Conservation (phyloP, 1,140 invertebrate species). For the Anadara kagoshimensis region DNA sequence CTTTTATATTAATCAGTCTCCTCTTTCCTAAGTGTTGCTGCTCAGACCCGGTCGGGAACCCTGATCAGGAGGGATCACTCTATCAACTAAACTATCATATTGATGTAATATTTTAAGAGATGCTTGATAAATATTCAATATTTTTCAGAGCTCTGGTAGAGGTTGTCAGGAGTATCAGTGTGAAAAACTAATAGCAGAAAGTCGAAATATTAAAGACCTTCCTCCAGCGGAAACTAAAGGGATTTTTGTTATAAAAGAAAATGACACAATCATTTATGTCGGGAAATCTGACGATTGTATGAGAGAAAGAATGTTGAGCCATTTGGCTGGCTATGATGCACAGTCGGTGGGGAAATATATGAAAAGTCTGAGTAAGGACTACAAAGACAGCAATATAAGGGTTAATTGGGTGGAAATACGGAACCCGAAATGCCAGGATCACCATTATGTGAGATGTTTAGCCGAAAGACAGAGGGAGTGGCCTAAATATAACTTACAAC, state of each 20-base stretch:
- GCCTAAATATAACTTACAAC: slow-evolving; percentile 23
- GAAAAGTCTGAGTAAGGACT: slow-evolving; percentile 22
- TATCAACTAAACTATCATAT: too few species aligned
- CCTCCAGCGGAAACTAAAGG: slow-evolving; percentile 22
- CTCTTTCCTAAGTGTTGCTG: too few species aligned
- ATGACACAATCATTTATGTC: slow-evolving; percentile 25
- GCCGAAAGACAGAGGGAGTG: slow-evolving; percentile 11
- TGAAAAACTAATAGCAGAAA: slow-evolving; percentile 16
- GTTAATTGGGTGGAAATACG: slow-evolving; percentile 21
- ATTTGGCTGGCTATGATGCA: slow-evolving; percentile 26
- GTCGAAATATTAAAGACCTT: background rate
- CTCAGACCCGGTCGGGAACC: too few species aligned
- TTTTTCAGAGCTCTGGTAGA: background rate
- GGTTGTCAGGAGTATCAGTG: slow-evolving; percentile 24
- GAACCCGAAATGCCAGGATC: slow-evolving; percentile 22
- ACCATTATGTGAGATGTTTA: slow-evolving; percentile 22
- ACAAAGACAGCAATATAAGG: slow-evolving; percentile 7
- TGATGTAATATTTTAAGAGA: too few species aligned
- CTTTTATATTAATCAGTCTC: too few species aligned
- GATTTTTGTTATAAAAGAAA: slow-evolving; percentile 28
- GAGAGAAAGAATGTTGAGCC: slow-evolving; percentile 25
- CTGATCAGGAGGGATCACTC: too few species aligned
- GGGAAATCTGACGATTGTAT: slow-evolving; percentile 29
- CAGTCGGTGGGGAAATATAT: slow-evolving; percentile 27
- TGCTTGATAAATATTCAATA: too few species aligned